Conservation (phyloP, 2,888 invertebrate species). For the Eilema sororculum region DNA sequence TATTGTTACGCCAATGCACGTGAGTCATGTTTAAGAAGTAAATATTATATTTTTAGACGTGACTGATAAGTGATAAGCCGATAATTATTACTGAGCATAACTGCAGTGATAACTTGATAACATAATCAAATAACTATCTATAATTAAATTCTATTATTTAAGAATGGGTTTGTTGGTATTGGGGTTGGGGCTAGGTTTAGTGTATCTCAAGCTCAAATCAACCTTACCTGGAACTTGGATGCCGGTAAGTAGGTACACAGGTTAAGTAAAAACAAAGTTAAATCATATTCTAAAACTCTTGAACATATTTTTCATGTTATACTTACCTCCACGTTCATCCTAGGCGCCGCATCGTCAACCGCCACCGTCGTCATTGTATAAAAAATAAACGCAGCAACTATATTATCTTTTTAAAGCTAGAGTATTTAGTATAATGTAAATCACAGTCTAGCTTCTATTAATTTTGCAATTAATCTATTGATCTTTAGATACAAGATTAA, state of each 20-base stretch:
- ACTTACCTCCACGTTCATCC: too few relatives aligned
- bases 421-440: background rate
- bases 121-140: background rate
- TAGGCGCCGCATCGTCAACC: too few relatives aligned
- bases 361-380: too few relatives aligned
- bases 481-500: background rate
- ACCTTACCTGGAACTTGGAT: too few relatives aligned
- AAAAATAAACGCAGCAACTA: background rate
- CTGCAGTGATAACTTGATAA: background rate
- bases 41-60: conserved; percentile 7
- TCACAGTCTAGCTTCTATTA: background rate
- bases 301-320: too few relatives aligned
- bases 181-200: too few relatives aligned
- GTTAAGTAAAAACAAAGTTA: too few relatives aligned
- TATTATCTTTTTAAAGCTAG: background rate
- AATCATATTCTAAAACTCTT: too few relatives aligned
- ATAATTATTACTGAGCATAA: background rate
- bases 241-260: too few relatives aligned
- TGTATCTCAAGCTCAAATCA: too few relatives aligned
- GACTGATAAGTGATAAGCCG: background rate
- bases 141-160: background rate
- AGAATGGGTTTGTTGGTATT: background rate
- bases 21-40: conserved; percentile 2
- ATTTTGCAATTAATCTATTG: background rate
- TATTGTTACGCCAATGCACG: background rate